Evolutionary conservation across 1,140 invertebrate genomes (phyloP).

Genomic region (Eupeodes corollae): DNA sequence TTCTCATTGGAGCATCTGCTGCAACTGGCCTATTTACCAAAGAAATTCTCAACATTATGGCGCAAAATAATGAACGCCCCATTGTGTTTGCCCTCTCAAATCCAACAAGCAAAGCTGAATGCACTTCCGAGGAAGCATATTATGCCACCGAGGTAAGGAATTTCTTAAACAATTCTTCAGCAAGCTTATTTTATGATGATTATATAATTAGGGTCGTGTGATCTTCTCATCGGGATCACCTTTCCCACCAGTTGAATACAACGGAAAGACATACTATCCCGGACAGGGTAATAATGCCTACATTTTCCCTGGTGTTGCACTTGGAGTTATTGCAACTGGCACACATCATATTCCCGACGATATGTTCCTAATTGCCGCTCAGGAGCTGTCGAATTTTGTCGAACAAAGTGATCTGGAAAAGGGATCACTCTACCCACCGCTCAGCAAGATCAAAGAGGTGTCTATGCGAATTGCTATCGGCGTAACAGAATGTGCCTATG

Average conservation of each 20-base stretch:
- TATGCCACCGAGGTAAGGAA: conserved; percentile 63
- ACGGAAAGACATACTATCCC: conserved; percentile 70
- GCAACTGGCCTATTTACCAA: conserved; percentile 78
- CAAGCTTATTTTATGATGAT: neutral
- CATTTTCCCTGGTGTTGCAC: conserved; percentile 81
- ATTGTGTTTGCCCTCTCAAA: conserved; percentile 94
- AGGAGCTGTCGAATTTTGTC: conserved; percentile 73
- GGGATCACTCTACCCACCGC: conserved; percentile 88
- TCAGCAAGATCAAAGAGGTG: conserved; percentile 74
- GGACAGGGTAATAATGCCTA: conserved; percentile 96
- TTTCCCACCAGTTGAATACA: conserved; percentile 66
- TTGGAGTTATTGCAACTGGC: conserved; percentile 77
- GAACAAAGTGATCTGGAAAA: conserved; percentile 66
- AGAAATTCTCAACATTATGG: conserved; percentile 77
- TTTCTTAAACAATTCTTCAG: conserved; percentile 4
- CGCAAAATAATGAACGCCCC: conserved; percentile 70
- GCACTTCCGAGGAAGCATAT: conserved; percentile 88
- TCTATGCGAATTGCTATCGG: conserved; percentile 80
- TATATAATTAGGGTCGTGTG: conserved; percentile 57
- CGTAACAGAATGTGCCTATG: conserved; percentile 81
- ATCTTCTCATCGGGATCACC: conserved; percentile 90
- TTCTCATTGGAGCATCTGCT: conserved; percentile 65
- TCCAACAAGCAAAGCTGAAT: conserved; percentile 92
- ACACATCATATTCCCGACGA: conserved; percentile 83
- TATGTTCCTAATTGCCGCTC: conserved; percentile 80